Evolutionary conservation across 2,888 invertebrate species (phyloP), one percentile per base, ranked within the genome.

Genomic region (Philhelius pedissequus): DNA sequence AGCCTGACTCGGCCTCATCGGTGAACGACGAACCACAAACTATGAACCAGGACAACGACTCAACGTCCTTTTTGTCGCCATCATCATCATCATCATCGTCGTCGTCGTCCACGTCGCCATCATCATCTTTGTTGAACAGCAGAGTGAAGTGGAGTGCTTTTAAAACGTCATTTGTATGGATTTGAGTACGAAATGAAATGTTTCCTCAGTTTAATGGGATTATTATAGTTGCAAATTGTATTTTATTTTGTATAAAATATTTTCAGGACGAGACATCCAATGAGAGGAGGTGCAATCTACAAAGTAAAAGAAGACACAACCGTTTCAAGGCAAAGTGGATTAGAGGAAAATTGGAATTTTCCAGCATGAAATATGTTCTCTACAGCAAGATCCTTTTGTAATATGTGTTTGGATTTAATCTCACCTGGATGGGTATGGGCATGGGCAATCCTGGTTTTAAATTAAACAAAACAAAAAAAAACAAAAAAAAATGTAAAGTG

Each of bases 181-280:
- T 86, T 86, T 86, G 82, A 76, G 73, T 76, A 83, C 73, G 62
- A 79, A 86, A 86, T 86, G 76, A 82, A 86, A 86, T 80, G 75
- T 83, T 86, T 86, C 83, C 80, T 81, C 71, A 83, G 69, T 86
- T 83, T 86, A 86, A 86, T 86, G 86, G 86, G 86, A 83, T 86
- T 86, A 86, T 86, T 86, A 86, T 86, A 86, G 86, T 86, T 86
- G 86, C 86, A 86, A 86, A 86, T 86, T 86, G 86, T 83, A 86
- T 86, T 83, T 86, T 86, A 86, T 86, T 86, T 83, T 83, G 86
- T 77, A 69, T 80, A 79, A 84, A 84, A 80, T 76, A 83, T 79
- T 84, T 83, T 84, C 77, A 73, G 56, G 76, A 38, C 78, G 64
- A 71, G 66, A 75, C n/a, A n/a, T n/a, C n/a, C n/a, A 81, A 77